phyloP scores from a whole-genome alignment of 2,888 invertebrate genomes.

The Punctoribates punctum region DNA sequence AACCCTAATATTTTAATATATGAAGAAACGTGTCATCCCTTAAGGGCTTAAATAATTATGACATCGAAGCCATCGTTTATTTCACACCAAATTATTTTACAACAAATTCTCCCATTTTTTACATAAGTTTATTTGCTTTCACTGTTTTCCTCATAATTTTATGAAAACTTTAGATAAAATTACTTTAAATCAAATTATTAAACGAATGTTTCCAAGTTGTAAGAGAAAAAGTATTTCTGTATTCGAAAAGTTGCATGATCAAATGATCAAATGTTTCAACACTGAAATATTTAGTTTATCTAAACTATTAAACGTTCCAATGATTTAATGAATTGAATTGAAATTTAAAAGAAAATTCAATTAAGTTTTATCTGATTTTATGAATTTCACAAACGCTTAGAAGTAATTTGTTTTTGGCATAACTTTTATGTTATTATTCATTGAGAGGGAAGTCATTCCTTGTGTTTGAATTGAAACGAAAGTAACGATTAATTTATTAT shows the following conservation, averaged over 20 bases:
- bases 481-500: not conserved
- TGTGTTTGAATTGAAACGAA: not conserved
- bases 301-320: too few species aligned
- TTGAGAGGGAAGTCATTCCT: not conserved
- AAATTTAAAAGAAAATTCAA: not conserved
- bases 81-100: slow-evolving; percentile 17
- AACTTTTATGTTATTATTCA: not conserved
- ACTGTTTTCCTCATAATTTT: not conserved
- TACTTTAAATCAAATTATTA: too few species aligned
- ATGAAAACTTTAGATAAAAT: not conserved
- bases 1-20: not conserved
- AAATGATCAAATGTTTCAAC: too few species aligned
- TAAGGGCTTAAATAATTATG: slow-evolving; percentile 2
- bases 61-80: slow-evolving; percentile 1
- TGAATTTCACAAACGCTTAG: not conserved
- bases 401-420: not conserved
- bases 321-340: not conserved
- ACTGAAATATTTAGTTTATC: too few species aligned
- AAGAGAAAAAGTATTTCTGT: too few species aligned
- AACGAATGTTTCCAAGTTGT: too few species aligned
- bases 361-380: not conserved
- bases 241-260: too few species aligned
- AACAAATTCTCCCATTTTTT: too few species aligned
- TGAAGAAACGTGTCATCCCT: slow-evolving; percentile 3
- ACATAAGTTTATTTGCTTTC: too few species aligned